phyloP scores from a whole-genome alignment of 2,797 vertebrate genomes.

The Bradypodion pumilum region DNA sequence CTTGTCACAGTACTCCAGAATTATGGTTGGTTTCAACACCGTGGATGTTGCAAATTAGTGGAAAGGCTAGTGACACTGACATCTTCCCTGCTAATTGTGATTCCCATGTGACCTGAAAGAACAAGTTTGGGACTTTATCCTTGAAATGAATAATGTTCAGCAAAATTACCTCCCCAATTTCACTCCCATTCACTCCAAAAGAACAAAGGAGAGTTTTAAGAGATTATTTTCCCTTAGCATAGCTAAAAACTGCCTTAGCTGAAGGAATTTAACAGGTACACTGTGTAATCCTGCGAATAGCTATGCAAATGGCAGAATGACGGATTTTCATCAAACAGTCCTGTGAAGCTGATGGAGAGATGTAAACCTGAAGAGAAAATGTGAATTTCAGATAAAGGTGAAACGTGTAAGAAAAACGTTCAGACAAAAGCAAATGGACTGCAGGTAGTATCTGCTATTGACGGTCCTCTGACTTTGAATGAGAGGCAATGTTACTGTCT shows the following conservation, averaged over 20 bases:
- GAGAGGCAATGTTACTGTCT: conserved; percentile 40
- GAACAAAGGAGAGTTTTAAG: background rate
- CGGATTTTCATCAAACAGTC: background rate
- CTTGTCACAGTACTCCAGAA: too few species aligned
- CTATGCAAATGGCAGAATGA: background rate
- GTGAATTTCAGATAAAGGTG: conserved; percentile 17
- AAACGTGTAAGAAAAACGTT: background rate
- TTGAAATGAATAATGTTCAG: too few species aligned
- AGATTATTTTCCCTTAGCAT: too few species aligned
- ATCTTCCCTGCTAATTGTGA: background rate
- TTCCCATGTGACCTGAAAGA: background rate
- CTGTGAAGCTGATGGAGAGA: background rate
- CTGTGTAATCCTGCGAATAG: background rate
- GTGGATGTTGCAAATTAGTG: too few species aligned
- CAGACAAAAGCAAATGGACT: conserved; percentile 16
- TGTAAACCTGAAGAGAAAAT: background rate
- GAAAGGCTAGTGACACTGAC: too few species aligned
- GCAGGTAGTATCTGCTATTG: conserved; percentile 40
- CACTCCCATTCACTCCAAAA: background rate
- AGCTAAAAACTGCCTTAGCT: background rate
- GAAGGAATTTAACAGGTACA: background rate
- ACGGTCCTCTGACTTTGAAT: conserved; percentile 47
- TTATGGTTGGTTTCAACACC: too few species aligned
- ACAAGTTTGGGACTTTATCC: background rate
- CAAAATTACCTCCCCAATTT: too few species aligned